These are phyloP conservation scores for Microchrysa polita DNA, from an alignment of 2,888 invertebrate species.

Conservation along the genomic window DNA sequence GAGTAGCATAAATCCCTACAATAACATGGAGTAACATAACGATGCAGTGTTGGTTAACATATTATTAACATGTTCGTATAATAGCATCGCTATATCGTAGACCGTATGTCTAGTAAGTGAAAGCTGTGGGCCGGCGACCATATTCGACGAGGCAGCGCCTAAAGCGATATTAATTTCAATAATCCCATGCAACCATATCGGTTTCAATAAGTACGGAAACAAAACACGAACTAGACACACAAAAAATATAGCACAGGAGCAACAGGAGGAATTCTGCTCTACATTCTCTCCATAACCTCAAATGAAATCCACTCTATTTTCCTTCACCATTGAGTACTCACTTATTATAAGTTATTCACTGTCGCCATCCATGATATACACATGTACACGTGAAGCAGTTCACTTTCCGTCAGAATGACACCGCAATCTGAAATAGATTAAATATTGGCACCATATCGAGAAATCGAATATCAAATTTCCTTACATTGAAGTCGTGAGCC, in stretches of 20 bases:
- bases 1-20: too few species aligned
- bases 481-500: neutral
- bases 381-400: too few species aligned
- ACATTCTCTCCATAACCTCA: neutral
- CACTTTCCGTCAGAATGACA: neutral
- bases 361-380: too few species aligned
- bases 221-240: neutral
- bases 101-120: too few species aligned
- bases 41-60: too few species aligned
- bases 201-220: neutral
- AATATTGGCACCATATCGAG: neutral
- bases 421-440: neutral
- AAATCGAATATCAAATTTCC: neutral
- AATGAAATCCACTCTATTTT: neutral
- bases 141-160: too few species aligned
- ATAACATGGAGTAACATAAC: too few species aligned
- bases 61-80: too few species aligned
- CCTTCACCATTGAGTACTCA: neutral
- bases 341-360: too few species aligned
- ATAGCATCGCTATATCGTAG: too few species aligned
- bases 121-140: too few species aligned
- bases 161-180: constrained; percentile 3
- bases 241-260: constrained; percentile 13
- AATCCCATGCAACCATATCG: constrained; percentile 3
- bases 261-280: neutral